Evolutionary conservation across 2,113 vertebrate genomes (phyloP), one percentile per base, ranked within the genome.

Genomic region (Siniperca knerii): DNA sequence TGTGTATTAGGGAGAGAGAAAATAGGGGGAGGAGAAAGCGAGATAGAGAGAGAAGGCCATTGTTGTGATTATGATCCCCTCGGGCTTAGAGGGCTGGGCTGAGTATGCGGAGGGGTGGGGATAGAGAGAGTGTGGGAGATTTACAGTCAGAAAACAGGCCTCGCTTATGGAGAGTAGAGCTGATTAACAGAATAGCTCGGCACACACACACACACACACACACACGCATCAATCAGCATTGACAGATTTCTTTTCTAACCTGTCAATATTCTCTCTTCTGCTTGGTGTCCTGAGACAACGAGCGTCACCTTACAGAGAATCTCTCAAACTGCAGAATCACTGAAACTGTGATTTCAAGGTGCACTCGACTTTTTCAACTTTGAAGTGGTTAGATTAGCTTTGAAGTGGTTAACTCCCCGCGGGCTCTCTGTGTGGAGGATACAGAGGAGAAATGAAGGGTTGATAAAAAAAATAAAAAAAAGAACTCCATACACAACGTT

Each of bases 51-150:
- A 91, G 82, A 80, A 82, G 75, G 84, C 92, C 81, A 92, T 93
- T 95, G 94, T 94, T 95, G 75, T 92, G 83, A 46, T 91, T 90
- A 81, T 60, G 85, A 89, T 86, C 81, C 90, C 92, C 90, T 37
- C 9, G 83, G 90, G 83, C 82, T 70, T 29, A 37, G 79, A 84
- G 76, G 90, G 88, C 70, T 16, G 82, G 87, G 86, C 86, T 35
- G 78, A 84, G 88, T 66, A 65, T 60, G 82, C 6, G 46, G 86
- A 18, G 73, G 67, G 76, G 79, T 21, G 83, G 81, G 35, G 72
- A 74, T 4, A 71, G 88, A 66, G 81, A 60, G 71, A 29, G 73
- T 33, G 80, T 79, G 86, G 79, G 77, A 89, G 89, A 92, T 93
- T 93, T 93, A 92, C 88, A 90, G 86, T 90, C 77, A 25, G 77